Evolutionary conservation across 2,113 vertebrate species (phyloP), one percentile per base, ranked within the genome.

Genomic region (Aspidoscelis tigris): DNA sequence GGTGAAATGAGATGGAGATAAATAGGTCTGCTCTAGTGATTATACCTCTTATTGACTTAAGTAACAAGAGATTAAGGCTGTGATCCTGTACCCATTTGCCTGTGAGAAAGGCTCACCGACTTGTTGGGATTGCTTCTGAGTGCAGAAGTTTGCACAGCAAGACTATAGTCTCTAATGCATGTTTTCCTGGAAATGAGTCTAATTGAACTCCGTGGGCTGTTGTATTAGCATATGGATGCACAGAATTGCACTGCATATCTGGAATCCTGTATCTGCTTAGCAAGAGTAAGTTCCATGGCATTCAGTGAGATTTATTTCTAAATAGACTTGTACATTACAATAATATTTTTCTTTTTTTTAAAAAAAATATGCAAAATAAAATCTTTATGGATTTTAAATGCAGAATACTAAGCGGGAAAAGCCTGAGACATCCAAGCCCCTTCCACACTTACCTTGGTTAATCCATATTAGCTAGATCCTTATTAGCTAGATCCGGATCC

Each of bases 1-100:
- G 87, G 78, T 86, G 91, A 89, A 88, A 86, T 0, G n/a, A 76
- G 74, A 87, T 73, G 81, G 69, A 89, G 88, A 89, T 83, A 91
- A 91, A 92, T 89, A 71, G 77, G 50, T 79, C 66, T 75, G 18
- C 4, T 26, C 5, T 79, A 86, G 86, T 83, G 82, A 82, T 89
- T 87, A 73, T 6, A 21, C 80, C 75, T 44, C n/a, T n/a, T 90
- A 79, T 91, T 81, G 80, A 76, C 83, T 88, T 76, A 80, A 90
- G 58, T 61, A 61, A 75, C 77, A 22, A 53, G 80, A 88, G 55
- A 76, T 90, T 86, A 84, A 88, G 69, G 69, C 69, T 70, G 69
- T 21, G 33, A 39, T 70, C n/a, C 69, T 70, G 33, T 14, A 39
- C n/a, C 69, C n/a, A 39, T 39, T 33, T 70, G 33, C 69, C 69